These are phyloP conservation scores for Octopus bimaculoides DNA, from an alignment of 1,140 invertebrate species.

Conservation along the genomic window DNA sequence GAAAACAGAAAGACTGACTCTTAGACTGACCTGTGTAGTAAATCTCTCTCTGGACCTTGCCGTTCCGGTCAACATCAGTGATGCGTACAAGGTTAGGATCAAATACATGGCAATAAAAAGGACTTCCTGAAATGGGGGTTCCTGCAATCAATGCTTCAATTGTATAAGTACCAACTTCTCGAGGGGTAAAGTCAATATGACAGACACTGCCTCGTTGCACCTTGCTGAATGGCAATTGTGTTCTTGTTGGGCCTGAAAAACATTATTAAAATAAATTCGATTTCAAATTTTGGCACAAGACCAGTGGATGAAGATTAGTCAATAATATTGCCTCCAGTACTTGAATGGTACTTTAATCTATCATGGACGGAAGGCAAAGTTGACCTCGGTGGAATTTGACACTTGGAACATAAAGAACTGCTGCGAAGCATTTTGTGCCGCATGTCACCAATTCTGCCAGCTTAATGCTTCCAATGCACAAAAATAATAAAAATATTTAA, in stretches of 20 bases:
- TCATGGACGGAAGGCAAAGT: too few species aligned
- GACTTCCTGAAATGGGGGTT: slow-evolving; percentile 63
- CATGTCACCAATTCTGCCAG: too few species aligned
- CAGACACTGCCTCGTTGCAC: slow-evolving; percentile 64
- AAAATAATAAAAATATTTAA: slow-evolving; percentile 12
- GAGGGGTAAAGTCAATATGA: slow-evolving; percentile 84
- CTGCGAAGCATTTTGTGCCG: too few species aligned
- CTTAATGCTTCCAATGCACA: background rate
- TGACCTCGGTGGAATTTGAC: too few species aligned
- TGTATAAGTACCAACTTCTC: slow-evolving; percentile 74
- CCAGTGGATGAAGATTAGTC: too few species aligned
- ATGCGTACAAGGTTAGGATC: slow-evolving; percentile 80
- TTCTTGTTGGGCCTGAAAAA: slow-evolving; percentile 63
- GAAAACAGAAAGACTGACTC: too few species aligned
- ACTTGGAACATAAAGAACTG: too few species aligned
- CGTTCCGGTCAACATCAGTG: slow-evolving; percentile 71
- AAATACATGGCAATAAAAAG: slow-evolving; percentile 76
- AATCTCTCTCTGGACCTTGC: slow-evolving; percentile 78
- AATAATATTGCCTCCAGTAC: too few species aligned
- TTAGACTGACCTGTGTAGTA: slow-evolving; percentile 68
- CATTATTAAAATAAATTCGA: background rate
- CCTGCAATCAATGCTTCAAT: slow-evolving; percentile 55
- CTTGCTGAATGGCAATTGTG: slow-evolving; percentile 59
- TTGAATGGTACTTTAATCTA: too few species aligned
- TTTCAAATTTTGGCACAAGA: too few species aligned